phyloP scores from a whole-genome alignment of 1,140 invertebrate genomes.

The Nasonia longicornis region DNA sequence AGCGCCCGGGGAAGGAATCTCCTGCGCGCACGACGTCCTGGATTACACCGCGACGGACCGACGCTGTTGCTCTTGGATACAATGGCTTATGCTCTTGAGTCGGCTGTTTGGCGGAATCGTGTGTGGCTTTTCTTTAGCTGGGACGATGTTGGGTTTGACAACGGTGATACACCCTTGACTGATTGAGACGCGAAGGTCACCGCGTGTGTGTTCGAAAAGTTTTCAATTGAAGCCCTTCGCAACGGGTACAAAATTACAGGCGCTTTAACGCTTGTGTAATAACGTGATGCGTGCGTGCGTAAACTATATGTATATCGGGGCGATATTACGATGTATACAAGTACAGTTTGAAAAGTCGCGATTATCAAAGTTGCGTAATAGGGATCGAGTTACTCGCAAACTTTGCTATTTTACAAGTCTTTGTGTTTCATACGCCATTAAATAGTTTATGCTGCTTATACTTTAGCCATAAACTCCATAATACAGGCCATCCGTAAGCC shows the following conservation, averaged over 20 bases:
- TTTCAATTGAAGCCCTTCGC: too few species aligned
- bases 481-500: too few species aligned
- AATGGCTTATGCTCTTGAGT: not conserved
- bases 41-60: not conserved
- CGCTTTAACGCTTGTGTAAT: not conserved
- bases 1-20: not conserved
- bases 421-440: not conserved
- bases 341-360: not conserved
- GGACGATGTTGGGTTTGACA: too few species aligned
- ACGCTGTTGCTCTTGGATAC: too few species aligned
- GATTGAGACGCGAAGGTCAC: too few species aligned
- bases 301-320: not conserved
- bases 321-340: not conserved
- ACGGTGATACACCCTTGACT: too few species aligned
- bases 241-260: too few species aligned
- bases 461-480: constrained; percentile 6
- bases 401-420: constrained; percentile 12
- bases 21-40: not conserved
- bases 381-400: constrained; percentile 20
- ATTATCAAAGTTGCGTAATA: constrained; percentile 21
- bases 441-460: constrained; percentile 21
- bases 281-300: not conserved
- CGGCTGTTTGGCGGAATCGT: too few species aligned
- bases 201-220: too few species aligned
- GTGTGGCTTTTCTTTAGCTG: too few species aligned